Evolutionary conservation across 2,888 invertebrate species (phyloP), one percentile per base, ranked within the genome.

Genomic region (Chirona hameri): DNA sequence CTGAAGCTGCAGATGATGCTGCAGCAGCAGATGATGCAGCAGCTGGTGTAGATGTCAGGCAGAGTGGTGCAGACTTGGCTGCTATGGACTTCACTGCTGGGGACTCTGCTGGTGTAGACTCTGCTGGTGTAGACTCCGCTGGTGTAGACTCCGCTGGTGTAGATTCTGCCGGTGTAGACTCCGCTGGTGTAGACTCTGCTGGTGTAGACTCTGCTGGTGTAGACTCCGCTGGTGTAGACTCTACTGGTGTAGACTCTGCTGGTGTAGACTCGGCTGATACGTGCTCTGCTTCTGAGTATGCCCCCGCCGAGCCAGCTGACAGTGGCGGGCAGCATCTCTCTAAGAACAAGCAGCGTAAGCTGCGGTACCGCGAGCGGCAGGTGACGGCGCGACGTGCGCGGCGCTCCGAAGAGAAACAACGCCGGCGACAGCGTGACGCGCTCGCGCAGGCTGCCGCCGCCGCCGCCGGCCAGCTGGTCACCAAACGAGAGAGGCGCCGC

Each of bases 271-370:
- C 69, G 5, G 29, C 69, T 69, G 69, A 2, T 21, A 2, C 9
- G 12, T 27, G 12, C 14, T 18, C 12, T 9, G 69, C 27, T 24
- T 0, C 69, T 27, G 27, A 1, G 9, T 4, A 7, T 18, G 69
- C 27, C 79, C 4, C 21, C 1, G 46, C 10, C 46, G 21, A 5
- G 29, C 2, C 29, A 5, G 72, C 24, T 39, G 76, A 76, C 21
- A 14, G 24, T 3, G 48, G n/a, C 79, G 46, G 24, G 46, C 46
- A 18, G 79, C 24, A 24, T 24, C 80, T 80, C 52, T 80, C 80
- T 1, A 80, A 80, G 80, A 80, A 80, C 80, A 12, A 27, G 80
- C 80, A 18, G 52, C 80, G 80, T 52, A 80, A 80, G 52, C 52
- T 52, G 52, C 80, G 80, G 29, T 18, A 24, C 52, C 52, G n/a